phyloP scores from a whole-genome alignment of 2,113 vertebrate genomes.

The Oxyruncus cristatus region DNA sequence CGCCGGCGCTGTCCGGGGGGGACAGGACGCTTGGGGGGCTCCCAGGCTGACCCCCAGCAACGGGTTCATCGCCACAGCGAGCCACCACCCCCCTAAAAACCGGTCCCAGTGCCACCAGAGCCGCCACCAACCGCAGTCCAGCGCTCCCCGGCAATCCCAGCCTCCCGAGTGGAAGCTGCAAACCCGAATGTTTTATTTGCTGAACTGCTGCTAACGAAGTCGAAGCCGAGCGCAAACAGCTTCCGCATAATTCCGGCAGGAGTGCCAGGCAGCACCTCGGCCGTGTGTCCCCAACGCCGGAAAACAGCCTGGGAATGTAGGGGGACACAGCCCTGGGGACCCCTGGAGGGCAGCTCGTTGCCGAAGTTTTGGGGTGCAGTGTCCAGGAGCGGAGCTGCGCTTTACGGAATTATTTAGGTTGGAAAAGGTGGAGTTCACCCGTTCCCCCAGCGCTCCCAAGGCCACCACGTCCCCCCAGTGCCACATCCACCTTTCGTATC shows the following conservation, averaged over 20 bases:
- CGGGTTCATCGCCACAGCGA: not conserved
- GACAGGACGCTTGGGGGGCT: not conserved
- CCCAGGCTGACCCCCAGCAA: not conserved
- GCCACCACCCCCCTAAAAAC: not conserved
- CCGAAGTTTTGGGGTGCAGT: not conserved
- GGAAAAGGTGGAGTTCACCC: not conserved
- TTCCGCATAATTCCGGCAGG: not conserved
- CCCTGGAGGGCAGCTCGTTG: fast-evolving
- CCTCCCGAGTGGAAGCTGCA: not conserved
- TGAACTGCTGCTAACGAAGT: not conserved
- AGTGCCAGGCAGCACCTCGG: not conserved
- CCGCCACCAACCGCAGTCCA: fast-evolving
- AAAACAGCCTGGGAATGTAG: not conserved
- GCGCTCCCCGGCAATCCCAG: not conserved
- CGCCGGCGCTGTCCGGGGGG: not conserved
- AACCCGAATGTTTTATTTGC: not conserved
- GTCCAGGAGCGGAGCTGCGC: fast-evolving
- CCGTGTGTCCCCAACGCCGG: not conserved
- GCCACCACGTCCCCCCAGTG: not conserved
- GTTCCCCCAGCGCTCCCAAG: not conserved
- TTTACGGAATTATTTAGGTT: not conserved
- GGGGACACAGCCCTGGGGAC: not conserved
- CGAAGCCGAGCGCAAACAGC: not conserved
- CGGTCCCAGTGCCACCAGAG: fast-evolving
- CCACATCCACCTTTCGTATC: not conserved